Evolutionary conservation across 2,797 vertebrate species (phyloP).

Genomic region (Neosilurus mollespiculum): DNA sequence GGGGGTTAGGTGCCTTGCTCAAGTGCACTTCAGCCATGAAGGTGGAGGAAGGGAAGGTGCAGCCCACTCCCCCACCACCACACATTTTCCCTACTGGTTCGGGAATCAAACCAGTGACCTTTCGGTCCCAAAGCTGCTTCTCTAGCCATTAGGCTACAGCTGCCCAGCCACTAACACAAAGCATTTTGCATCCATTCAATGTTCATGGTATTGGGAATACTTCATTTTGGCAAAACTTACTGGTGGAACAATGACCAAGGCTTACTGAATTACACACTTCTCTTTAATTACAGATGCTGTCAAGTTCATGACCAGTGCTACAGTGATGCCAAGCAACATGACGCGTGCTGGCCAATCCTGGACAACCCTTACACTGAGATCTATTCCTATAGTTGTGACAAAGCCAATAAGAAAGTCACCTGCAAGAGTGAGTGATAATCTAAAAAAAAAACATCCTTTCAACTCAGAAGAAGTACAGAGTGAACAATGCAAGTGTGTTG

Average conservation of each 20-base stretch:
- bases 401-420: slow-evolving; percentile 57
- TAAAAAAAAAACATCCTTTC: neutral
- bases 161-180: neutral
- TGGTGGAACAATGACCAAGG: neutral
- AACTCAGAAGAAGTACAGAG: neutral
- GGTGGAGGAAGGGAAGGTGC: too few species aligned
- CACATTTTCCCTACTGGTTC: too few species aligned
- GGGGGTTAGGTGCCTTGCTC: too few species aligned
- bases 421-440: slow-evolving; percentile 64
- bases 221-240: too few species aligned
- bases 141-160: too few species aligned
- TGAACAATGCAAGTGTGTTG: slow-evolving; percentile 47
- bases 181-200: neutral
- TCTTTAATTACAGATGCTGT: slow-evolving; percentile 65
- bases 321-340: slow-evolving; percentile 62
- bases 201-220: neutral
- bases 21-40: too few species aligned
- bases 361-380: slow-evolving; percentile 73
- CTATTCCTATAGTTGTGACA: slow-evolving; percentile 67
- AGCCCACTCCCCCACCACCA: too few species aligned
- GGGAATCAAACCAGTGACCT: too few species aligned
- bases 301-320: slow-evolving; percentile 71
- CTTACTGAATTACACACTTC: neutral
- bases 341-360: slow-evolving; percentile 65
- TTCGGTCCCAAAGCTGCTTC: too few species aligned